Evolutionary conservation across 1,140 invertebrate genomes (phyloP).

Genomic region (Thrips palmi): DNA sequence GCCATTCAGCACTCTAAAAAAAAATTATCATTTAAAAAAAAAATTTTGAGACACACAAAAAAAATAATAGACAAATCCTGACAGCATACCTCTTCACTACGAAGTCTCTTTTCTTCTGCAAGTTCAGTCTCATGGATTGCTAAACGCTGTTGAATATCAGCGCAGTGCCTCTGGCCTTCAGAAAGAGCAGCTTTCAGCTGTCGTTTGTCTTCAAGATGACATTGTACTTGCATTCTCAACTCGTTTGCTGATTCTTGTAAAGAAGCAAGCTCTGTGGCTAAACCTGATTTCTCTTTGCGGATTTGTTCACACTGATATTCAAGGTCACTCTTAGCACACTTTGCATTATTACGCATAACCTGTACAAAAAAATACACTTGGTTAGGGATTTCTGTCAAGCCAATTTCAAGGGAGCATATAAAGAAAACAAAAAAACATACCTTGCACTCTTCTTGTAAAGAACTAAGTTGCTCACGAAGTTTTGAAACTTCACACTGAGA

Average conservation of each 20-base stretch:
- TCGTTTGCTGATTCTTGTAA: constrained; percentile 43
- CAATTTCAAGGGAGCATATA: background rate
- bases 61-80: constrained; percentile 5
- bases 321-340: constrained; percentile 56
- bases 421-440: constrained; percentile 22
- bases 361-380: constrained; percentile 16
- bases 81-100: constrained; percentile 31
- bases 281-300: constrained; percentile 45
- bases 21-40: constrained; percentile 2
- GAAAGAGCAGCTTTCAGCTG: constrained; percentile 42
- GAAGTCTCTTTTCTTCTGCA: constrained; percentile 34
- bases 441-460: constrained; percentile 60
- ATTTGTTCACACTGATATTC: constrained; percentile 57
- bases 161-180: constrained; percentile 44
- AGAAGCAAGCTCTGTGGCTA: constrained; percentile 48
- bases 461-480: constrained; percentile 47
- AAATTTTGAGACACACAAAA: background rate
- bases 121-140: constrained; percentile 35
- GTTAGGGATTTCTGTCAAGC: background rate
- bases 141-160: constrained; percentile 32
- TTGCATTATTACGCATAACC: constrained; percentile 60
- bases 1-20: constrained; percentile 58
- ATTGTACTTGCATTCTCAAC: constrained; percentile 47
- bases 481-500: constrained; percentile 55
- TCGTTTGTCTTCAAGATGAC: constrained; percentile 56